Evolutionary conservation across 1,140 invertebrate species (phyloP).

Genomic region (Planococcus citri): DNA sequence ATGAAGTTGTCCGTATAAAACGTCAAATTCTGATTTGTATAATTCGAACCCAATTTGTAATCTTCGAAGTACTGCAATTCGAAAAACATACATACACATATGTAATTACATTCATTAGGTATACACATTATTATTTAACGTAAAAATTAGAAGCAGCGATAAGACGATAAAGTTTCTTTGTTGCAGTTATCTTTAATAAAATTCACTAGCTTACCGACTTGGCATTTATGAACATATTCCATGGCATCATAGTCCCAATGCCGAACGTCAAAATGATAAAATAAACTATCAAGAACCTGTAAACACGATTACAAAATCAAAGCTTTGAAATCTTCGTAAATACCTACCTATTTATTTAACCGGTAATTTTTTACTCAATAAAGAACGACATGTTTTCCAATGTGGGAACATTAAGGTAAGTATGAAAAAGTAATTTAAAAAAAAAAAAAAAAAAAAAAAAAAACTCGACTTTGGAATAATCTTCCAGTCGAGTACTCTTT

Average conservation of each 20-base stretch:
- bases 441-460: neutral
- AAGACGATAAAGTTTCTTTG: neutral
- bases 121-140: too few species aligned
- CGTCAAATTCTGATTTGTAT: slow-evolving; percentile 41
- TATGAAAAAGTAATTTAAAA: too few species aligned
- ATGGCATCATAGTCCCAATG: slow-evolving; percentile 89
- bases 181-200: too few species aligned
- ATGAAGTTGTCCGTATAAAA: slow-evolving; percentile 63
- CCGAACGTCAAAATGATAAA: slow-evolving; percentile 87
- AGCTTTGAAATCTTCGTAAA: too few species aligned
- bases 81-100: slow-evolving; percentile 26
- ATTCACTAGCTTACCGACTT: slow-evolving; percentile 49
- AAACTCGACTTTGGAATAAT: too few species aligned
- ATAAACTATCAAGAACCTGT: slow-evolving; percentile 69
- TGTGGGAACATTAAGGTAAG: too few species aligned
- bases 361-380: too few species aligned
- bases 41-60: slow-evolving; percentile 65
- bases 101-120: too few species aligned
- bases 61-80: slow-evolving; percentile 75
- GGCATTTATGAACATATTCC: slow-evolving; percentile 99
- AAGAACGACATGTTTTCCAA: too few species aligned
- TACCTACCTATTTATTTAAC: too few species aligned
- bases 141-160: neutral
- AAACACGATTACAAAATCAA: slow-evolving; percentile 30
- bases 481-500: too few species aligned